Percentiles rank a stretch among this genome's conserved stretches.
phyloP scores from a whole-genome alignment of 2,113 vertebrate genomes.

The Circaetus cinerascens region DNA sequence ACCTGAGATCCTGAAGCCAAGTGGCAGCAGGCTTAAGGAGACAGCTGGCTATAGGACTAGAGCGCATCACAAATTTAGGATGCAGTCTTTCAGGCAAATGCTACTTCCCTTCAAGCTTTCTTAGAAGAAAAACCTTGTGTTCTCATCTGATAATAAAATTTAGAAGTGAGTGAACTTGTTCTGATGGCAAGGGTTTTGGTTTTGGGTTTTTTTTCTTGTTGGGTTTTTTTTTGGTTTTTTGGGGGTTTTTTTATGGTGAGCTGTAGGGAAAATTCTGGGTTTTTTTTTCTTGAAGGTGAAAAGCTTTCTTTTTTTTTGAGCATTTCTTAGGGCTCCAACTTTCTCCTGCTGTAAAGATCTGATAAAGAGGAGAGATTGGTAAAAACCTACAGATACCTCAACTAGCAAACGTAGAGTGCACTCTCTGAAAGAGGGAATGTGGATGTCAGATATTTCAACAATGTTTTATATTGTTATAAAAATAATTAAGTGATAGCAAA shows the following conservation, averaged over 20 bases:
- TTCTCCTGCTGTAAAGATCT: neutral
- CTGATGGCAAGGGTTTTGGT: neutral
- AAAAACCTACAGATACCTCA: neutral
- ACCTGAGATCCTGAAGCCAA: neutral
- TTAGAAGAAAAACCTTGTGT: neutral
- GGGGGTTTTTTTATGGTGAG: neutral
- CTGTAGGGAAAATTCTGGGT: neutral
- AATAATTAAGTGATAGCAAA: neutral
- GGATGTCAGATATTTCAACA: neutral
- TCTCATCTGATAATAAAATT: neutral
- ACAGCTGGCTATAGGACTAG: neutral
- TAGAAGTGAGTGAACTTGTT: neutral
- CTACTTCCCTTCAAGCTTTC: neutral
- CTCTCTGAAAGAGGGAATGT: neutral
- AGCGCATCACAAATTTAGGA: neutral
- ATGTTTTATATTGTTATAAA: neutral
- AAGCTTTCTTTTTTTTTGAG: neutral
- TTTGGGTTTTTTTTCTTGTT: neutral
- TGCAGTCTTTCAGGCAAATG: neutral
- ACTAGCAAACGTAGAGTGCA: neutral
- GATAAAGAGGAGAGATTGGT: neutral
- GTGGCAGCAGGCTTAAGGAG: neutral
- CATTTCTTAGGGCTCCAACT: neutral
- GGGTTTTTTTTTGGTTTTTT: neutral
- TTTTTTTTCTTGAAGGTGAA: neutral